Evolutionary conservation across 2,113 vertebrate species (phyloP).

Genomic region (Rissa tridactyla): DNA sequence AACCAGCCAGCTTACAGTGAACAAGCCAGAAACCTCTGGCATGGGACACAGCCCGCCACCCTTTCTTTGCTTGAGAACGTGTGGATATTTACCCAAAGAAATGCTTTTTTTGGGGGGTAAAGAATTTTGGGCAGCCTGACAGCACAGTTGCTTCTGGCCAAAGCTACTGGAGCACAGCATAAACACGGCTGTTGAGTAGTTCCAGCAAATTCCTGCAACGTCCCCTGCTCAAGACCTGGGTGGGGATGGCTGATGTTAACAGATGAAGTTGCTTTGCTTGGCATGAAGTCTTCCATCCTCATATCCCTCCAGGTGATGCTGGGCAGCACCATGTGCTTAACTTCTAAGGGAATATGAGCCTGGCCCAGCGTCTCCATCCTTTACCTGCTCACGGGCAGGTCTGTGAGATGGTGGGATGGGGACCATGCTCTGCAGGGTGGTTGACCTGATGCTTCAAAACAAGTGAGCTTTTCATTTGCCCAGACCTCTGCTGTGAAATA

Average conservation of each 20-base stretch:
- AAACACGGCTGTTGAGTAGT: accelerated
- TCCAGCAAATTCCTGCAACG: background rate
- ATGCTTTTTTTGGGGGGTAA: background rate
- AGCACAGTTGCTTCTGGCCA: background rate
- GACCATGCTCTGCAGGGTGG: background rate
- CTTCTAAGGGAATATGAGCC: background rate
- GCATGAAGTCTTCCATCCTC: background rate
- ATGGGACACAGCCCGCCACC: background rate
- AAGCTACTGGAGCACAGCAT: background rate
- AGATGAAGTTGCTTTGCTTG: background rate
- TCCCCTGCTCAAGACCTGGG: background rate
- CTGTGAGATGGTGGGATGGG: background rate
- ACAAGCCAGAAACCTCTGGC: background rate
- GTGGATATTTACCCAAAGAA: background rate
- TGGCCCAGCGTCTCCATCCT: background rate
- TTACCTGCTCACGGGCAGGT: too few relatives aligned
- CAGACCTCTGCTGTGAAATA: background rate
- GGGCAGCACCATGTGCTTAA: accelerated
- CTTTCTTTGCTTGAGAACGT: background rate
- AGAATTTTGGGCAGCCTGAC: background rate
- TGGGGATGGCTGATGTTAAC: background rate
- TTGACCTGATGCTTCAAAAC: background rate
- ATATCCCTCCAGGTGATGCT: background rate
- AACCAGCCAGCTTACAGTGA: background rate
- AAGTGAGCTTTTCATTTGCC: accelerated